Evolutionary conservation across 2,888 invertebrate genomes (phyloP).

Genomic region (Hipparchia sbordonii): DNA sequence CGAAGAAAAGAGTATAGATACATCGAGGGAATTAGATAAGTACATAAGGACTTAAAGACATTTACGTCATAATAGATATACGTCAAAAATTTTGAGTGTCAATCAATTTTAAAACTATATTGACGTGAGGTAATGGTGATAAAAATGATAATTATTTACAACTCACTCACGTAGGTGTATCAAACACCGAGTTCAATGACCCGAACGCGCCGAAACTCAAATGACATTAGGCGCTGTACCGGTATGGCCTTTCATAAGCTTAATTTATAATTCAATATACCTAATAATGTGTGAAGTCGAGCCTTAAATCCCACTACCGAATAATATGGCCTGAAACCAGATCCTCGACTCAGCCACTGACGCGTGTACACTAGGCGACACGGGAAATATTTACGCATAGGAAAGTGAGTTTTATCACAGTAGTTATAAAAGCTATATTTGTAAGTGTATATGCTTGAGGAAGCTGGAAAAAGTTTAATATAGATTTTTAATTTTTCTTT

Average conservation of each 20-base stretch:
- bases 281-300: constrained; percentile 40
- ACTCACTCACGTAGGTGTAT: background rate
- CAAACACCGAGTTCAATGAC: constrained; percentile 22
- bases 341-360: constrained; percentile 29
- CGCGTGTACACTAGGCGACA: constrained; percentile 11
- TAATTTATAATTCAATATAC: constrained; percentile 36
- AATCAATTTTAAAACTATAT: no score
- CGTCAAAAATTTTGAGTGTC: no score
- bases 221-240: constrained; percentile 27
- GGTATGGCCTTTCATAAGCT: constrained; percentile 34
- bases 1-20: no score
- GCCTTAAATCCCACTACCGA: constrained; percentile 43
- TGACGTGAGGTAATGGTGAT: no score
- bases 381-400: background rate
- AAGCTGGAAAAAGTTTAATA: background rate
- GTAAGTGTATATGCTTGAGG: background rate
- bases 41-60: no score
- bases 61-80: no score
- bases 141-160: background rate
- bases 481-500: no score
- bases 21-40: no score
- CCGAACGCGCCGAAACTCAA: constrained; percentile 19
- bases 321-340: constrained; percentile 35
- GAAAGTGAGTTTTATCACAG: background rate
- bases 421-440: background rate